Conservation (phyloP, 64 coral and sea anemone species). For the Pachyseris speciosa region DNA sequence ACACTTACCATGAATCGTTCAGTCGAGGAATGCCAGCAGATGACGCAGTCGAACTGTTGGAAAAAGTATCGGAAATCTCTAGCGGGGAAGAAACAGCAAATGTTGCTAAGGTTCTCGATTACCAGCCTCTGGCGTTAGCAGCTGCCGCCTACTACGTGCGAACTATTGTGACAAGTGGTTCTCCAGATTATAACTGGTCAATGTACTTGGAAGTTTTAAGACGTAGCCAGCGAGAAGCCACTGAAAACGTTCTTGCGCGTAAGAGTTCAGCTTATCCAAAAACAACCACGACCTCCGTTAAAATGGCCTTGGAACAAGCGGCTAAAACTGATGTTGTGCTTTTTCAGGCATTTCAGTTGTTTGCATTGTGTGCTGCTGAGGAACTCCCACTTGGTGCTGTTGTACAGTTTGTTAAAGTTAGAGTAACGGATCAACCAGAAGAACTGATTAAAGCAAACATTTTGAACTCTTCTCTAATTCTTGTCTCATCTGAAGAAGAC, state of each 20-base stretch:
- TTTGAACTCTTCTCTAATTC: too few species aligned
- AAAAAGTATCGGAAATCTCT: too few species aligned
- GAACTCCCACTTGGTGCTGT: slow-evolving; percentile 39
- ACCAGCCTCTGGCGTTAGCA: too few species aligned
- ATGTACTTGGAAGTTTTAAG: slow-evolving; percentile 44
- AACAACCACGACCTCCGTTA: slow-evolving; percentile 55
- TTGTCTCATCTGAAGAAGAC: slow-evolving; percentile 11
- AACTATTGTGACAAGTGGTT: background rate
- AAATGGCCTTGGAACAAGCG: slow-evolving; percentile 36
- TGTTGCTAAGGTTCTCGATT: too few species aligned
- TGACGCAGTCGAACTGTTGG: background rate
- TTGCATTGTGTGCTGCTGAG: slow-evolving; percentile 37
- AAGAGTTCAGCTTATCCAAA: too few species aligned
- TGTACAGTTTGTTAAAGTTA: too few species aligned
- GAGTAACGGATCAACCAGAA: too few species aligned
- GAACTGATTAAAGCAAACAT: too few species aligned
- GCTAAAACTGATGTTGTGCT: background rate
- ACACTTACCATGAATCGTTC: too few species aligned
- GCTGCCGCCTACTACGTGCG: too few species aligned
- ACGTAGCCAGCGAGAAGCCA: slow-evolving; percentile 31
- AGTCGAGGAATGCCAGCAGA: background rate
- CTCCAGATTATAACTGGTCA: background rate
- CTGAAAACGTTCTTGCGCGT: too few species aligned
- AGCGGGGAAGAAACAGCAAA: background rate
- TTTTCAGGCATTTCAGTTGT: slow-evolving; percentile 31